A percentile compares a stretch with the other conserved stretches of the same genome.
These are phyloP conservation scores for Proisotoma minuta DNA, from an alignment of 2,888 invertebrate species.

Conservation along the genomic window DNA sequence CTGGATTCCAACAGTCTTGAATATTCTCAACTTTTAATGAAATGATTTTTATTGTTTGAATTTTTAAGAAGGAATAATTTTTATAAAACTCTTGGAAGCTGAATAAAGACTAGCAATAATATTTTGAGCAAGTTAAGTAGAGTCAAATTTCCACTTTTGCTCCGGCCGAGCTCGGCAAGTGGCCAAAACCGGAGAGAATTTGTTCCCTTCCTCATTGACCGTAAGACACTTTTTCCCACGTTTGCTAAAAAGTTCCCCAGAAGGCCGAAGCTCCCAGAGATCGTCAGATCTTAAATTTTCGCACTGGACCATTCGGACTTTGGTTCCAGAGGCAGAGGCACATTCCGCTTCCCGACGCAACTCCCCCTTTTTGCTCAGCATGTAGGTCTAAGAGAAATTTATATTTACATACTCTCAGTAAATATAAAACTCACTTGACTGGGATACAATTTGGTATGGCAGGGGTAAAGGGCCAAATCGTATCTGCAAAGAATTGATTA, in stretches of 20 bases:
- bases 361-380: constrained; percentile 65
- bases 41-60: no score
- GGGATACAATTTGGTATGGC: constrained; percentile 62
- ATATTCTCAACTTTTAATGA: no score
- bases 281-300: constrained; percentile 33
- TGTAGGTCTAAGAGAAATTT: constrained; percentile 58
- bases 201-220: constrained; percentile 29
- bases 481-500: no score
- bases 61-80: no score
- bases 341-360: constrained; percentile 73
- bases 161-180: constrained; percentile 12
- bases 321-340: constrained; percentile 52
- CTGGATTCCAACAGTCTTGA: constrained; percentile 19
- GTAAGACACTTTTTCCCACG: constrained; percentile 35
- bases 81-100: no score
- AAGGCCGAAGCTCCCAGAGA: constrained; percentile 31
- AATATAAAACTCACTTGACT: constrained; percentile 56
- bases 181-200: constrained; percentile 20
- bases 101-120: no score
- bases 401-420: neutral
- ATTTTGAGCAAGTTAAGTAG: no score
- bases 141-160: constrained; percentile 41
- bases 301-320: constrained; percentile 45
- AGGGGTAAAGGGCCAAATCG: constrained; percentile 70
- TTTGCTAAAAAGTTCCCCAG: constrained; percentile 31